Evolutionary conservation across 2,888 invertebrate species (phyloP).

Genomic region (Callyntrura guangdongensis): DNA sequence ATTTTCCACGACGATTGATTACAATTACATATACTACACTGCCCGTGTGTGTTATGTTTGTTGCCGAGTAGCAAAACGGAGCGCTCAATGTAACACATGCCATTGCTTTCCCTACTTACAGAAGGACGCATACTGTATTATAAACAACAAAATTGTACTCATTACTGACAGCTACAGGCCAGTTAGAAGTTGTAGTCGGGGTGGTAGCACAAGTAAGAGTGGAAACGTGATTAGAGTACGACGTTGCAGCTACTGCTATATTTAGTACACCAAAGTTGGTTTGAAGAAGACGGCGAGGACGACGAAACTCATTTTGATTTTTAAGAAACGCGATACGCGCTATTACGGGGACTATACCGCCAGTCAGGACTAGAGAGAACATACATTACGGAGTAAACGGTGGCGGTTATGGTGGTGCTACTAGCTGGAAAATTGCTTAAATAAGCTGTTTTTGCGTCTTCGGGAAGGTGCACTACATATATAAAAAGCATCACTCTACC

Average conservation of each 20-base stretch:
- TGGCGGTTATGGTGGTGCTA: neutral
- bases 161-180: slow-evolving; percentile 14
- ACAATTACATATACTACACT: slow-evolving; percentile 6
- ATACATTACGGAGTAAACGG: slow-evolving; percentile 10
- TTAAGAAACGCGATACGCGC: neutral
- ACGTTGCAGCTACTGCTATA: neutral
- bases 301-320: slow-evolving; percentile 55
- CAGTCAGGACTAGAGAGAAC: neutral
- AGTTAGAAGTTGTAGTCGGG: neutral
- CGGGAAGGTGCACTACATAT: neutral
- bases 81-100: slow-evolving; percentile 2
- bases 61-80: slow-evolving; percentile 8
- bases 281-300: neutral
- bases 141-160: slow-evolving; percentile 35
- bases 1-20: slow-evolving; percentile 60
- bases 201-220: neutral
- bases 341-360: neutral
- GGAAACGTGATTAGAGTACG: slow-evolving; percentile 32
- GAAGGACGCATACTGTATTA: slow-evolving; percentile 23
- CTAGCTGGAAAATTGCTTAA: slow-evolving; percentile 32
- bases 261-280: neutral
- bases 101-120: neutral
- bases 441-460: slow-evolving; percentile 20
- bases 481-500: too few relatives aligned
- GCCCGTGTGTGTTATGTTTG: neutral